A percentile compares a stretch with the other conserved stretches of the same genome.
phyloP scores from a whole-genome alignment of 2,888 invertebrate genomes.

The Lapara coniferarum region DNA sequence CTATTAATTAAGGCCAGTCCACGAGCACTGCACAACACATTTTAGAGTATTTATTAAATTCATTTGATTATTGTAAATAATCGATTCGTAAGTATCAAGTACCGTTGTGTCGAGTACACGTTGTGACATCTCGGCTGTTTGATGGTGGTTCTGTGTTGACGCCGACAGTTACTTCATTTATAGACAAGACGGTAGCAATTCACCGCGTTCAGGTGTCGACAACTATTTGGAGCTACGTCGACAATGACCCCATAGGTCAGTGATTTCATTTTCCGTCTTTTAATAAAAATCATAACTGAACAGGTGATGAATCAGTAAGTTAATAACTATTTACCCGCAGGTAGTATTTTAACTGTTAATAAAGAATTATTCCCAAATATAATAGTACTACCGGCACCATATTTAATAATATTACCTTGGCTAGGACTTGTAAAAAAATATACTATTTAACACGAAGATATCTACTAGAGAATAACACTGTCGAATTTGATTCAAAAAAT shows the following conservation, averaged over 20 bases:
- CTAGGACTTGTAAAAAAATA: too few relatives aligned
- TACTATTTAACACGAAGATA: too few relatives aligned
- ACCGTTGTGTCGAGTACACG: constrained; percentile 66
- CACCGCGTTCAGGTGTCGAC: constrained; percentile 49
- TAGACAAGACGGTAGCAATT: constrained; percentile 63
- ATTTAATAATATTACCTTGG: too few relatives aligned
- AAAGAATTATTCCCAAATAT: too few relatives aligned
- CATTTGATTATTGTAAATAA: constrained; percentile 1
- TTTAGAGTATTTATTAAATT: background rate
- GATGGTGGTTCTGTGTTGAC: constrained; percentile 59
- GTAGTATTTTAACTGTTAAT: too few relatives aligned
- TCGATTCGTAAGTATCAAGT: constrained; percentile 33
- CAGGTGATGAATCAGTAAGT: background rate
- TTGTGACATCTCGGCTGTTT: constrained; percentile 72
- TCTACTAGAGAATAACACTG: too few relatives aligned
- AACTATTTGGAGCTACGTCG: constrained; percentile 45
- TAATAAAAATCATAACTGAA: background rate
- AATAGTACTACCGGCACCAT: too few relatives aligned
- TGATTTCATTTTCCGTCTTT: background rate
- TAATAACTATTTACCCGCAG: too few relatives aligned
- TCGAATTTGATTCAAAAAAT: too few relatives aligned
- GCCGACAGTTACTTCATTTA: constrained; percentile 67
- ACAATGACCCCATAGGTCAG: background rate
- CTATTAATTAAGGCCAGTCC: background rate
- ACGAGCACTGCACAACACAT: constrained; percentile 2